Base-by-base conservation (phyloP, 1,140 invertebrate genomes). In the Lineus longissimus region DNA sequence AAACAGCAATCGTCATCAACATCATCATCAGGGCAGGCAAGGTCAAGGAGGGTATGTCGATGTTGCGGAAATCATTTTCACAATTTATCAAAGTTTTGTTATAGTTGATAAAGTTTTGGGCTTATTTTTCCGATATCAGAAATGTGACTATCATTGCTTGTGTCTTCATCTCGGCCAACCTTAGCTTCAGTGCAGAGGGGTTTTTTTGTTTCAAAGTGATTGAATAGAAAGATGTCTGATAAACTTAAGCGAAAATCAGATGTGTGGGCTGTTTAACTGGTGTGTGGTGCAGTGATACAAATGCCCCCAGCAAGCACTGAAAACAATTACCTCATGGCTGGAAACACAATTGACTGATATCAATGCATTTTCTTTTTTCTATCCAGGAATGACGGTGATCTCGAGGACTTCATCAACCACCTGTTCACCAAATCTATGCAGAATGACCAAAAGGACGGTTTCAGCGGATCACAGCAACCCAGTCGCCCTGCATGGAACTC, bases 361-460 rank as follows among this genome's bases (percentile, higher is more conserved):
- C n/a, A n/a, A n/a, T n/a, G n/a, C n/a, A n/a, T n/a, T n/a, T n/a
- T n/a, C n/a, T n/a, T n/a, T n/a, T 61, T 66, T 62, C 27, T 64
- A 55, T 62, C 64, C 67, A 72, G 65, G 69, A 87, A 86, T 58
- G 86, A 87, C 73, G 84, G 85, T 47, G 86, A 87, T 76, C 79
- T 87, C 55, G 86, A 88, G 72, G 85, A 87, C 68, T 86, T 88
- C 72, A 77, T 88, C 65, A 87, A 86, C 71, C 86, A 85, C 76
- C 74, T 88, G 43, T 87, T 87, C 72, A 72, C 75, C 62, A 71
- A 73, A 66, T 71, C 76, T 40, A 74, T 74, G 71, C 65, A 66
- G 33, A 61, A 62, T 7, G 74, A 70, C 40, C 47, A 60, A 33
- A 47, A 45, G 7, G 70, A 66, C 9, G 59, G 57, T 63, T 60